phyloP scores from a whole-genome alignment of 2,888 invertebrate species.

The Standfussiana lucernea region DNA sequence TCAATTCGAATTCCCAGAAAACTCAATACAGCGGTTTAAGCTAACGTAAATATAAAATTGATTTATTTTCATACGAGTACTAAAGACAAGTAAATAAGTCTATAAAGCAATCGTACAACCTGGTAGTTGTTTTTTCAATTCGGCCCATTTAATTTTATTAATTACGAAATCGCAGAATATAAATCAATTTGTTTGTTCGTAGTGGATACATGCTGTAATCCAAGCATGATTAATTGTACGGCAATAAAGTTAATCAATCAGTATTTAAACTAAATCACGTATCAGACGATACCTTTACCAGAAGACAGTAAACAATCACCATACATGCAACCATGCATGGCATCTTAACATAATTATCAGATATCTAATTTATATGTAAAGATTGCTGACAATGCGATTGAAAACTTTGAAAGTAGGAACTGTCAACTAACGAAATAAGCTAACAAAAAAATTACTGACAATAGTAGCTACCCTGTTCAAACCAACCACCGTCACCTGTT shows the following conservation, averaged over 20 bases:
- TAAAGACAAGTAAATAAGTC: not conserved
- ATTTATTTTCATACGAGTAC: not conserved
- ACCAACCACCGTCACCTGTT: not conserved
- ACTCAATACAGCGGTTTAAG: not conserved
- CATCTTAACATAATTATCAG: not conserved
- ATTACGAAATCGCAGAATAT: slow-evolving; percentile 1
- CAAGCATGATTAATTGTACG: not conserved
- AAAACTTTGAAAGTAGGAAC: not conserved
- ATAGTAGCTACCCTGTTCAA: not conserved
- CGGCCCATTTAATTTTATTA: not conserved
- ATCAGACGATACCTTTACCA: no score
- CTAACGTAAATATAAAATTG: not conserved
- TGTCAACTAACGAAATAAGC: not conserved
- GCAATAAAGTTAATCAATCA: not conserved
- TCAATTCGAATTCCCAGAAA: not conserved
- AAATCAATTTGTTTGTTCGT: not conserved
- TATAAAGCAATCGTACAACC: not conserved
- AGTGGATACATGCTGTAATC: not conserved
- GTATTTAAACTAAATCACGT: not conserved
- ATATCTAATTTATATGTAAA: not conserved
- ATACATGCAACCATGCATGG: no score
- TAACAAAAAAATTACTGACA: not conserved
- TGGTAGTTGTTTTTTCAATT: not conserved
- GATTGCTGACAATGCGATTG: not conserved
- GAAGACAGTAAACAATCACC: not conserved